A percentile compares a stretch with the other conserved stretches of the same genome.
Evolutionary conservation across 2,888 invertebrate genomes (phyloP).

Genomic region (Drosophila mimetica): DNA sequence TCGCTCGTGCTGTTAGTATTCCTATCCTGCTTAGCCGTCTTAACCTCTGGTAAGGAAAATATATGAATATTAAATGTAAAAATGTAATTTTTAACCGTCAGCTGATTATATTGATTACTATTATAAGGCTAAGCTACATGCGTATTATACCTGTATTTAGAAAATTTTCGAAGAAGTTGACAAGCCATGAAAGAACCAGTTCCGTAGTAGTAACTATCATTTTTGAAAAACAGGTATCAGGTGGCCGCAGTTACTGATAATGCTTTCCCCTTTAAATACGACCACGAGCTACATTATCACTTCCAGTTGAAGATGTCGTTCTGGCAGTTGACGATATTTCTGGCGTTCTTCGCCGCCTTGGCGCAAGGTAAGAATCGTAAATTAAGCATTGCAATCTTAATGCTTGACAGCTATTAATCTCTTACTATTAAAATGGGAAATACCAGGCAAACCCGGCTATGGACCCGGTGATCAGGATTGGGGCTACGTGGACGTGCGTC

Average conservation of each 20-base stretch:
- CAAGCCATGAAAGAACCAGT: slow-evolving; percentile 12
- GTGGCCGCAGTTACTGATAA: slow-evolving; percentile 10
- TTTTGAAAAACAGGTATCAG: slow-evolving; percentile 4
- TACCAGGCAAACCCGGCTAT: slow-evolving; percentile 85
- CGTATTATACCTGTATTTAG: too few relatives aligned
- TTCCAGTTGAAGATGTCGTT: slow-evolving; percentile 31
- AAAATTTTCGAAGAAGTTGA: too few relatives aligned
- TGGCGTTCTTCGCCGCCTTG: slow-evolving; percentile 40
- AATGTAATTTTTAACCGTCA: too few relatives aligned
- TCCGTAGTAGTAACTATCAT: slow-evolving; percentile 6
- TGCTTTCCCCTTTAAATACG: slow-evolving; percentile 45
- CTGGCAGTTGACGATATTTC: slow-evolving; percentile 33
- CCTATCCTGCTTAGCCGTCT: too few relatives aligned
- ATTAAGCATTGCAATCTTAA: too few relatives aligned
- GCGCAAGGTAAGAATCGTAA: slow-evolving; percentile 41
- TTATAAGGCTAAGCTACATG: too few relatives aligned
- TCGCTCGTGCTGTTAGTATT: too few relatives aligned
- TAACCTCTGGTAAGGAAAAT: too few relatives aligned
- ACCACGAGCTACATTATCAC: background rate
- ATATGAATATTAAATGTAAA: too few relatives aligned
- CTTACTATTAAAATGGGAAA: background rate
- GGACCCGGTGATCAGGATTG: slow-evolving; percentile 90
- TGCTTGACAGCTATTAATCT: slow-evolving; percentile 2
- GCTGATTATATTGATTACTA: too few relatives aligned
- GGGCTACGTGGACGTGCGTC: slow-evolving; percentile 90